Conservation (phyloP, 2,797 vertebrate genomes). For the Manis pentadactyla region DNA sequence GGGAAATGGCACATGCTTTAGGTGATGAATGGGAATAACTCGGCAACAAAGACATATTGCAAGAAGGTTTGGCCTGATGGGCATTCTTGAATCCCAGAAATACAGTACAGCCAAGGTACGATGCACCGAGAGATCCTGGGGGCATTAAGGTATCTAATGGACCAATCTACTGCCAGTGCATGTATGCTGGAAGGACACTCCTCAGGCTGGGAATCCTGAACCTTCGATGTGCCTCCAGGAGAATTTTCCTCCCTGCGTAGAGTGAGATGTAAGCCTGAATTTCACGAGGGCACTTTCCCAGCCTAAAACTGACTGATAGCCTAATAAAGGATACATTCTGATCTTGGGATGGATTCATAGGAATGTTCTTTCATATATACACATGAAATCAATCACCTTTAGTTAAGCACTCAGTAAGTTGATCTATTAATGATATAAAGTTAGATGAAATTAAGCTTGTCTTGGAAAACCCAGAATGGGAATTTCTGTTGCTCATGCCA, state of each 20-base stretch:
- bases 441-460: not conserved
- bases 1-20: constrained; percentile 50
- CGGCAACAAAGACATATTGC: accelerated
- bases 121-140: not conserved
- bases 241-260: not conserved
- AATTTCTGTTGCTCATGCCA: not conserved
- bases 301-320: not conserved
- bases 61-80: not conserved
- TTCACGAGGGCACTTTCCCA: not conserved
- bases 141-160: accelerated
- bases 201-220: too few relatives aligned
- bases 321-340: not conserved
- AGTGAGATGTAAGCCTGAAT: not conserved
- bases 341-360: not conserved
- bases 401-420: not conserved
- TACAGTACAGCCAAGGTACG: not conserved
- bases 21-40: not conserved
- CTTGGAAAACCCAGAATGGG: not conserved
- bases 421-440: not conserved
- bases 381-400: not conserved
- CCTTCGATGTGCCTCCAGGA: not conserved
- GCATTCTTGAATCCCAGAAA: not conserved
- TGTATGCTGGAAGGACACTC: too few relatives aligned
- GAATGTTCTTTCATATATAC: not conserved
- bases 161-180: not conserved